Conservation (phyloP, 92 coral and sea anemone genomes). For the Chrysogorgia sp. region DNA sequence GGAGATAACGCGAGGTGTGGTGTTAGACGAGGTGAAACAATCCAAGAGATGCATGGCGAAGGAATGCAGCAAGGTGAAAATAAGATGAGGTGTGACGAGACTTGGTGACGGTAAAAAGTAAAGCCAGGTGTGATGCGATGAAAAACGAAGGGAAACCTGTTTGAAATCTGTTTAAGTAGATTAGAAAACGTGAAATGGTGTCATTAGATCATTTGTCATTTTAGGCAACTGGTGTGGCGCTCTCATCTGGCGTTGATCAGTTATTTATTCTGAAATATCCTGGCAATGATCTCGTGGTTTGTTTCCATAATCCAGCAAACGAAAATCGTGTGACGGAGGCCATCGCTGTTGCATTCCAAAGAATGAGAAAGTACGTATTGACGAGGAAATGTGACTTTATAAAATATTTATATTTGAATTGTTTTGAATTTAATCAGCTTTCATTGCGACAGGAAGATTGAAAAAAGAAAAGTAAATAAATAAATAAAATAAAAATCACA, state of each 20-base stretch:
- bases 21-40: no score
- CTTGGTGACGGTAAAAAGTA: no score
- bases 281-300: constrained; percentile 85
- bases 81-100: no score
- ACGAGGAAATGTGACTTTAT: no score
- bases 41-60: no score
- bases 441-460: background rate
- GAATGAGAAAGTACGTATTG: constrained; percentile 74
- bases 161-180: background rate
- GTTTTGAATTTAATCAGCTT: background rate
- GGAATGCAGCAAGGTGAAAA: no score
- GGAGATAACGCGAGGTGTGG: no score
- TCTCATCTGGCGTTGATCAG: constrained; percentile 83
- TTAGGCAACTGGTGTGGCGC: constrained; percentile 64
- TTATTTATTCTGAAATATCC: constrained; percentile 69
- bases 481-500: background rate
- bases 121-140: no score
- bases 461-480: no score
- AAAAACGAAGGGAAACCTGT: no score
- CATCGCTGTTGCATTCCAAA: constrained; percentile 74
- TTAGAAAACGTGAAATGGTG: background rate
- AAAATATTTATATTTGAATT: no score
- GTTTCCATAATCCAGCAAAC: constrained; percentile 75
- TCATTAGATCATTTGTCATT: constrained; percentile 9
- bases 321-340: constrained; percentile 87